Evolutionary conservation across 2,888 invertebrate genomes (phyloP).

Genomic region (Cremastinae sp.): DNA sequence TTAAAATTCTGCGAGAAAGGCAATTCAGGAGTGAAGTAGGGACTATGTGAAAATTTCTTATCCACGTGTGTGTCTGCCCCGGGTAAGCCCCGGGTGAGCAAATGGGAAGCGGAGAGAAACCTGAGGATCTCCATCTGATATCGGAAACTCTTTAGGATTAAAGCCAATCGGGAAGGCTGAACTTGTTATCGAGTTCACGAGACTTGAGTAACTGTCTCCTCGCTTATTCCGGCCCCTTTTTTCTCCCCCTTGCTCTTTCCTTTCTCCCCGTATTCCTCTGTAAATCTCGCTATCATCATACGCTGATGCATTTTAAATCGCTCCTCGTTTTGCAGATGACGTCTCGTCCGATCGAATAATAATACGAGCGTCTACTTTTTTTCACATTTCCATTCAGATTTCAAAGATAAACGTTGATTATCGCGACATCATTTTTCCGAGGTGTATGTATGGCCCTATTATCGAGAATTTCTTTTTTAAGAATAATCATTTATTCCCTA

Average conservation of each 20-base stretch:
- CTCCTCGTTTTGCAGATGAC: slow-evolving; percentile 67
- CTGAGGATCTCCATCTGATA: slow-evolving; percentile 68
- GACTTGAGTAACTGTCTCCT: slow-evolving; percentile 63
- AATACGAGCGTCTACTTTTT: slow-evolving; percentile 19
- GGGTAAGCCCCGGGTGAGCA: slow-evolving; percentile 23
- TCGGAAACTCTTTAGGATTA: slow-evolving; percentile 75
- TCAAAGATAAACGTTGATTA: slow-evolving; percentile 23
- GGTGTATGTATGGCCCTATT: background rate
- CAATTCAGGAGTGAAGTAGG: slow-evolving; percentile 24
- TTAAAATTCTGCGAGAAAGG: slow-evolving; percentile 17
- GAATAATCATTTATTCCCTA: background rate
- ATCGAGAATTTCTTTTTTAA: background rate
- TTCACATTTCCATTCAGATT: background rate
- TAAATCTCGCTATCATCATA: slow-evolving; percentile 29
- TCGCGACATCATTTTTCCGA: slow-evolving; percentile 4
- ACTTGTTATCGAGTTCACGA: slow-evolving; percentile 69
- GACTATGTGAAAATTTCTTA: slow-evolving; percentile 1
- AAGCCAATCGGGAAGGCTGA: slow-evolving; percentile 65
- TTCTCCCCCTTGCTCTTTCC: background rate
- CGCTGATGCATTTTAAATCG: slow-evolving; percentile 73
- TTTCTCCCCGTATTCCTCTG: background rate
- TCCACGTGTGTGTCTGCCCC: background rate
- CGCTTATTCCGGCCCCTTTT: slow-evolving; percentile 4
- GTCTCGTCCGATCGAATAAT: slow-evolving; percentile 48
- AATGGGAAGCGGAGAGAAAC: slow-evolving; percentile 32